Conservation (phyloP, 2,888 invertebrate species). For the Adelognathus sp. region DNA sequence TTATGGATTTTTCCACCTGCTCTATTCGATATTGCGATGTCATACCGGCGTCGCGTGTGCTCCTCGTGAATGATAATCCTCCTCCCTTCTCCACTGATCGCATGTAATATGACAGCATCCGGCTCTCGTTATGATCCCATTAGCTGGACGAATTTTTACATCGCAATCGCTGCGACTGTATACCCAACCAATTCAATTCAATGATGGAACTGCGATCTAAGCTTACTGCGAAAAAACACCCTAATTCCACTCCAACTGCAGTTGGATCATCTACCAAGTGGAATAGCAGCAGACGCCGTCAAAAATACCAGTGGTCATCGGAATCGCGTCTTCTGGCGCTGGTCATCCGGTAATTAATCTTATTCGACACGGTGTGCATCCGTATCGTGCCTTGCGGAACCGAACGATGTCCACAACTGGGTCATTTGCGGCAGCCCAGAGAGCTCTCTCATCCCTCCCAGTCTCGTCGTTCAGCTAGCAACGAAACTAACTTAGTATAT, state of each 20-base stretch:
- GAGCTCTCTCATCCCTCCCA: not conserved
- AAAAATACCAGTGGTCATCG: not conserved
- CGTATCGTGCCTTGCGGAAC: conserved; percentile 33
- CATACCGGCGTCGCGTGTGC: conserved; percentile 23
- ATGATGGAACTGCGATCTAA: not conserved
- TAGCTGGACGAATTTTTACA: not conserved
- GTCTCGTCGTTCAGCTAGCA: not conserved
- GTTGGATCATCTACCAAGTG: conserved; percentile 58
- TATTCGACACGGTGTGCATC: conserved; percentile 34
- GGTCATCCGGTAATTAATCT: conserved; percentile 57
- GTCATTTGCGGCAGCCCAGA: conserved; percentile 63
- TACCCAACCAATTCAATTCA: not conserved
- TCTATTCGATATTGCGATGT: conserved; percentile 12
- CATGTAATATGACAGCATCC: not conserved
- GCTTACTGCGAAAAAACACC: conserved; percentile 12
- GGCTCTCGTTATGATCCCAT: not conserved
- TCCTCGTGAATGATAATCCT: conserved; percentile 18
- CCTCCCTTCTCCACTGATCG: not conserved
- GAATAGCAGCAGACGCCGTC: not conserved
- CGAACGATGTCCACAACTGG: conserved; percentile 65
- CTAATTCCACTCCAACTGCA: conserved; percentile 32
- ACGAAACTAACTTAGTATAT: conserved; percentile 64
- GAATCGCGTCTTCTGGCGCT: not conserved
- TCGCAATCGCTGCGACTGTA: not conserved
- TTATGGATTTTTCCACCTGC: not conserved